phyloP scores from a whole-genome alignment of 2,797 vertebrate genomes.

The Ficedula albicollis region DNA sequence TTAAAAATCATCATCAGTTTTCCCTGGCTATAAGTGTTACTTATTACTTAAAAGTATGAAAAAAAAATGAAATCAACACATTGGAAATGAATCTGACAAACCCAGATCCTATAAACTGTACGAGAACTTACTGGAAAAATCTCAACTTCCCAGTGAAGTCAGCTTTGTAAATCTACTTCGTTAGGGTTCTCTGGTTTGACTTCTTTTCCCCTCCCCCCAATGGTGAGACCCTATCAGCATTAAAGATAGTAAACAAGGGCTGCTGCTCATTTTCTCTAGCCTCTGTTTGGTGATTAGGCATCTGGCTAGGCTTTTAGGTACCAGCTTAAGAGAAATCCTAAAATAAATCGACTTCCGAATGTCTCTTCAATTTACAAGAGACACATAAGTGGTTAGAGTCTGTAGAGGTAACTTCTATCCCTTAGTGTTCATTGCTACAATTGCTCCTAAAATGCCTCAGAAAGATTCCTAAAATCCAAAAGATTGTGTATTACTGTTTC shows the following conservation, averaged over 20 bases:
- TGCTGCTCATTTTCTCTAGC: neutral
- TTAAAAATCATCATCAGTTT: neutral
- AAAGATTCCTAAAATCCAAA: neutral
- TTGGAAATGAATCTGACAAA: neutral
- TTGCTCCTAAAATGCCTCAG: neutral
- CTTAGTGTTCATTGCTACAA: neutral
- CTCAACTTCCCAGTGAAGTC: neutral
- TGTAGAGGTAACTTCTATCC: neutral
- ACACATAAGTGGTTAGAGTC: neutral
- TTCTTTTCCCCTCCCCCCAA: rapidly evolving
- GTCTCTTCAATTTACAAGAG: neutral
- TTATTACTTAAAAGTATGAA: neutral
- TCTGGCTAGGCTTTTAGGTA: neutral
- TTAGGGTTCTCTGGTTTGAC: neutral
- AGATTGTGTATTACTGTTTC: neutral
- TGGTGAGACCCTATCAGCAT: neutral
- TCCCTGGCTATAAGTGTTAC: neutral
- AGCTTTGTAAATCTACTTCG: neutral
- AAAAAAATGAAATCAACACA: neutral
- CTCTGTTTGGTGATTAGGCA: neutral
- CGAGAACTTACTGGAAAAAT: neutral
- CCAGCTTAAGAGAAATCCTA: neutral
- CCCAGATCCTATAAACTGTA: neutral
- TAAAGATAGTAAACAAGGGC: neutral
- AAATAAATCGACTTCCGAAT: neutral